These are phyloP conservation scores for Daboia siamensis DNA, from an alignment of 2,113 vertebrate genomes.

Conservation along the genomic window DNA sequence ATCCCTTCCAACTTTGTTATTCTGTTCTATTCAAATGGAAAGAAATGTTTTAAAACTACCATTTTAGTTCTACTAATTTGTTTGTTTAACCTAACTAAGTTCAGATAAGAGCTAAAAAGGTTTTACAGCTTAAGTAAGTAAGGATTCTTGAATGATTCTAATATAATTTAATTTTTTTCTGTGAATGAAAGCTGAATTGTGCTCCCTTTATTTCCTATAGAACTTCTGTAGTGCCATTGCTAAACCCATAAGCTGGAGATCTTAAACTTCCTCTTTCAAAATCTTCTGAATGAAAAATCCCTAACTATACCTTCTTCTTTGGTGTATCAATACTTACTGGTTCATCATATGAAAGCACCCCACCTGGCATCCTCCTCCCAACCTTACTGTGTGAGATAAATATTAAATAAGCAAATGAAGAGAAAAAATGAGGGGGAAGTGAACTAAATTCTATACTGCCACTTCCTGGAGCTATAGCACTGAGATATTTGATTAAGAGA, in stretches of 20 bases:
- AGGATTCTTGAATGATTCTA: background rate
- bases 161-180: background rate
- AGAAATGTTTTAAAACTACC: background rate
- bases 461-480: background rate
- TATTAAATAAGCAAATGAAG: background rate
- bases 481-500: background rate
- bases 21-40: background rate
- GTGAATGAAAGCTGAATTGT: background rate
- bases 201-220: background rate
- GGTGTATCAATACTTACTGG: background rate
- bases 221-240: background rate
- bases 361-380: background rate
- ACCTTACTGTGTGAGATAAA: background rate
- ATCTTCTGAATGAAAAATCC: background rate
- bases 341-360: background rate
- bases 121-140: background rate
- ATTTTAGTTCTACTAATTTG: background rate
- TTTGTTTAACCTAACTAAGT: background rate
- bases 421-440: background rate
- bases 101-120: background rate
- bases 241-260: background rate
- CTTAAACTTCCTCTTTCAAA: background rate
- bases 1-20: too few relatives aligned
- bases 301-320: background rate
- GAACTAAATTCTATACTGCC: background rate